Evolutionary conservation across 2,888 invertebrate genomes (phyloP), one percentile per base, ranked within the genome.

Genomic region (Caenorhabditis becei): DNA sequence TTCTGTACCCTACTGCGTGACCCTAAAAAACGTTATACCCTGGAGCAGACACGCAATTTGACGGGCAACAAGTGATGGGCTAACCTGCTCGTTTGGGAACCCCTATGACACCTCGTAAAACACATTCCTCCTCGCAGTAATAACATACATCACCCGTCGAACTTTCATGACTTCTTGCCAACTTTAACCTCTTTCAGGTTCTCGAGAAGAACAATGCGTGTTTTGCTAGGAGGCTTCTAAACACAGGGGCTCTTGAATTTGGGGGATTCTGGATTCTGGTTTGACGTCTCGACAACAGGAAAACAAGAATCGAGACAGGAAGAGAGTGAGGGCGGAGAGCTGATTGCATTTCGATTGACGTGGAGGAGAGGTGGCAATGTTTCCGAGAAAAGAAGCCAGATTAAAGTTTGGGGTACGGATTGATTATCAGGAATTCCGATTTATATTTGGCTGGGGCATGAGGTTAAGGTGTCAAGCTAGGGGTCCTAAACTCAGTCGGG

Each of bases 311-410:
- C 8, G 23, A 59, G 24, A 24, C 3, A 16, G 16, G 54, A 28
- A n/a, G 54, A 16, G 26, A 16, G n/a, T n/a, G 26, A 23, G n/a
- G 28, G 54, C n/a, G 51, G 51, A 28, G 24, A 23, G 23, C 41
- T 59, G 59, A 59, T 59, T 59, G 59, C 41, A 59, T 59, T 59
- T 59, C 37, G 58, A 58, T 58, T 58, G 58, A 37, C 37, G 58
- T 37, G 58, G 58, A n/a, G 28, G 20, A 16, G 16, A n/a, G 49
- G 7, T 18, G 18, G 20, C 49, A 26, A 53, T 18, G 59, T 59
- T 59, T 59, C 59, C 16, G 24, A 41, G 59, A 59, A 59, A 41
- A 10, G 59, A 23, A 1, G 18, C 16, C n/a, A 28, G 54, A 54
- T 28, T 58, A 2, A 23, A 32, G 56, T 4, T 3, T n/a, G 32